Percentiles rank a stretch among this genome's conserved stretches.
Conservation (phyloP, 92 coral and sea anemone genomes). For the Siderastrea siderea region DNA sequence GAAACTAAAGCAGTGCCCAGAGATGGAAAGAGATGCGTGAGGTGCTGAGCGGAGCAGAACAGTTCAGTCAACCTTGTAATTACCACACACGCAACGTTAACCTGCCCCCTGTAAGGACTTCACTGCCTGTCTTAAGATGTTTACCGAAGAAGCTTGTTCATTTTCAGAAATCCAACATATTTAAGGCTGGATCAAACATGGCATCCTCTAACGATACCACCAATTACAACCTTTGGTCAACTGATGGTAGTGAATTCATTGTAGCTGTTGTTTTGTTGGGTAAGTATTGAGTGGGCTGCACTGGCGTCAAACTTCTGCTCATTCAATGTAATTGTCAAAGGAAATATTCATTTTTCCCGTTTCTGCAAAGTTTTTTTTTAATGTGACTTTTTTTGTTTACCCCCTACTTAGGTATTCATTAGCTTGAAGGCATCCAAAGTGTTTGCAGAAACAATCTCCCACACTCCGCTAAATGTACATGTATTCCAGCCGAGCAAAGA, state of each 20-base stretch:
- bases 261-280: constrained; percentile 57
- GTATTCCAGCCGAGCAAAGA: too few relatives aligned
- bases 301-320: background rate
- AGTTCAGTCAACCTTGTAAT: background rate
- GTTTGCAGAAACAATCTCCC: too few relatives aligned
- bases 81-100: constrained; percentile 2
- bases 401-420: too few relatives aligned
- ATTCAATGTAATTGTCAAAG: background rate
- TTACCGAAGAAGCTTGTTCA: background rate
- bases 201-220: constrained; percentile 4
- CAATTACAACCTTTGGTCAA: constrained; percentile 49
- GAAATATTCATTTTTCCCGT: too few relatives aligned
- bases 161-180: background rate
- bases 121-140: background rate
- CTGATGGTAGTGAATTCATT: constrained; percentile 53
- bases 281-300: background rate
- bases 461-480: too few relatives aligned
- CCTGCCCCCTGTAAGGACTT: background rate
- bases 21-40: background rate
- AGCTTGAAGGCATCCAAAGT: too few relatives aligned
- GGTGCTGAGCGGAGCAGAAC: constrained; percentile 21
- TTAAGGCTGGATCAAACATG: constrained; percentile 2
- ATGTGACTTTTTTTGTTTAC: too few relatives aligned
- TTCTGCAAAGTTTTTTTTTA: too few relatives aligned
- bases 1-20: background rate